Evolutionary conservation across 2,888 invertebrate species (phyloP).

Genomic region (Dusona sp.): DNA sequence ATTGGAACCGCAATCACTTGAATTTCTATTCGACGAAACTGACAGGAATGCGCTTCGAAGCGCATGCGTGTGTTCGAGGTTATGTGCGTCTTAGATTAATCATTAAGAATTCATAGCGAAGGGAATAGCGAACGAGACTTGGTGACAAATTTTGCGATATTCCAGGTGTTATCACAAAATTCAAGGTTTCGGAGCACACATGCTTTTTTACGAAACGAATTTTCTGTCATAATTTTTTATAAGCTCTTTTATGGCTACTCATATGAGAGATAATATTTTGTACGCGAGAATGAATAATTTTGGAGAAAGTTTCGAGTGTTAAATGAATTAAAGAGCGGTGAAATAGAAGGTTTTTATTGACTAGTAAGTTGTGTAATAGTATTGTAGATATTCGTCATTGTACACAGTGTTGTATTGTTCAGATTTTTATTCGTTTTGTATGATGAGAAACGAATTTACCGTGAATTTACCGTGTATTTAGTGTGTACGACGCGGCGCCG

Average conservation of each 20-base stretch:
- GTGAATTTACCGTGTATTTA: not conserved
- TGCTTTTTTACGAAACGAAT: not conserved
- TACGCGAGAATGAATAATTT: not conserved
- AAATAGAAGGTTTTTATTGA: not conserved
- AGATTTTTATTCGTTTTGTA: not conserved
- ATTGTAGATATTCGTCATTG: not conserved
- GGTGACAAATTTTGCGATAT: constrained; percentile 6
- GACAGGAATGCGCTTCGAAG: not conserved
- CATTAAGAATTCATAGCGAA: not conserved
- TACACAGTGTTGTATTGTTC: not conserved
- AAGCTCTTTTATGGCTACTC: not conserved
- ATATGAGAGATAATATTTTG: not conserved
- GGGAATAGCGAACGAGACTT: not conserved
- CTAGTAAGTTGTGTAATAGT: not conserved
- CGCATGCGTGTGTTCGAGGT: not conserved
- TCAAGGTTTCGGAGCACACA: not conserved
- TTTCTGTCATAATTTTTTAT: not conserved
- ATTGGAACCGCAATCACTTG: not conserved
- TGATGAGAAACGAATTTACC: not conserved
- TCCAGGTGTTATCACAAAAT: not conserved
- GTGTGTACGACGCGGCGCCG: constrained; percentile 39
- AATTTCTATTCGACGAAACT: not conserved
- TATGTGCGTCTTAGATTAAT: not conserved
- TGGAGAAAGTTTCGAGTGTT: not conserved
- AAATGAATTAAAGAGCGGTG: not conserved